A percentile compares a stretch with the other conserved stretches of the same genome.
These are phyloP conservation scores for Callitettix versicolor DNA, from an alignment of 1,140 invertebrate genomes.

Conservation along the genomic window DNA sequence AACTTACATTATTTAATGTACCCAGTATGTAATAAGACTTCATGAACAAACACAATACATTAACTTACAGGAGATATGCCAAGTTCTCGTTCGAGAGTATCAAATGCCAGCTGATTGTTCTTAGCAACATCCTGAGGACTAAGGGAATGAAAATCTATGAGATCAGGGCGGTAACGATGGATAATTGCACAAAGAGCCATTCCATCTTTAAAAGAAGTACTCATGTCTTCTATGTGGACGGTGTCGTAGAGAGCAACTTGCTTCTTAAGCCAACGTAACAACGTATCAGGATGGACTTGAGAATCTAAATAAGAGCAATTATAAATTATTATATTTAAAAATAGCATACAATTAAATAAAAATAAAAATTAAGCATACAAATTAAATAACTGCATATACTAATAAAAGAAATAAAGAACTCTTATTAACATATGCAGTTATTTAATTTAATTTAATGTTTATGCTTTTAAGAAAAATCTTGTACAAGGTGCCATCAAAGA, in stretches of 20 bases:
- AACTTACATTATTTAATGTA: no score
- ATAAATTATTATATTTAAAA: no score
- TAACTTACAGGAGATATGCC: conserved; percentile 57
- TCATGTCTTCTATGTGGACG: conserved; percentile 56
- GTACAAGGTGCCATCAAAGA: no score
- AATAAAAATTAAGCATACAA: not conserved
- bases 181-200: conserved; percentile 73
- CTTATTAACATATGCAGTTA: no score
- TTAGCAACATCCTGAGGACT: conserved; percentile 48
- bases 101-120: conserved; percentile 75
- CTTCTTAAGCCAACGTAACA: conserved; percentile 65
- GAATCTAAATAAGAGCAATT: conserved; percentile 36
- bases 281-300: conserved; percentile 56
- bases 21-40: no score
- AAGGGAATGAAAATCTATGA: conserved; percentile 62
- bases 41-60: no score
- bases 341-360: no score
- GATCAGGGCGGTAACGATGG: conserved; percentile 76
- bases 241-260: conserved; percentile 56
- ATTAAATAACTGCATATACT: not conserved
- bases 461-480: no score
- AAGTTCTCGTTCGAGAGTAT: conserved; percentile 64
- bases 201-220: conserved; percentile 62
- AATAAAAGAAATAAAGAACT: no score
- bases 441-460: no score